Percentiles rank a stretch among this genome's conserved stretches.
Conservation (phyloP, 1,140 invertebrate genomes). For the Macrobrachium nipponense region DNA sequence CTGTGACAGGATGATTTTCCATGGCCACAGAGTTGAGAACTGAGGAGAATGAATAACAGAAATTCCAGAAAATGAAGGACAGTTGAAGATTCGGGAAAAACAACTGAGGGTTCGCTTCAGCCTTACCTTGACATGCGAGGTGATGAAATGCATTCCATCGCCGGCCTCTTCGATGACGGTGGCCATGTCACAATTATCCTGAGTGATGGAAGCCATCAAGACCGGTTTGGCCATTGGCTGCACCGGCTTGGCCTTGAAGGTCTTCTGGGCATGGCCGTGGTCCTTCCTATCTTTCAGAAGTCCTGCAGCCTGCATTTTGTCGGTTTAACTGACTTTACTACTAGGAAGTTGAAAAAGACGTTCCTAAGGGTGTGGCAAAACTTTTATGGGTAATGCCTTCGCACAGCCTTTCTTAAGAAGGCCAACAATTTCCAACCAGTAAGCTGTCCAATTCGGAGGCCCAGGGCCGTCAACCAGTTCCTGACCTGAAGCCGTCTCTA, state of each 20-base stretch:
- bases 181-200: constrained; percentile 59
- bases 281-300: constrained; percentile 53
- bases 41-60: too few species aligned
- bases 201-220: constrained; percentile 61
- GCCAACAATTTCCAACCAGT: neutral
- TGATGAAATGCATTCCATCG: constrained; percentile 58
- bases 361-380: neutral
- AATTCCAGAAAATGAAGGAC: neutral
- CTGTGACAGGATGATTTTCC: too few species aligned
- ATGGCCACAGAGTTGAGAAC: too few species aligned
- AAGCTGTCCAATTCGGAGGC: neutral
- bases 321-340: neutral
- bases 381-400: neutral
- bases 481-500: constrained; percentile 4
- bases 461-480: neutral
- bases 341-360: too few species aligned
- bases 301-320: constrained; percentile 62
- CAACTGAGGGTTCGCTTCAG: neutral
- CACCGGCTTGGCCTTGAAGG: constrained; percentile 31
- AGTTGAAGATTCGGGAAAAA: neutral
- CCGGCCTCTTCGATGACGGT: constrained; percentile 55
- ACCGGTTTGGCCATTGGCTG: constrained; percentile 63
- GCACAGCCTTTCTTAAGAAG: neutral
- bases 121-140: constrained; percentile 56
- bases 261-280: neutral